A percentile compares a stretch with the other conserved stretches of the same genome.
These are phyloP conservation scores for Listrodromus nycthemerus DNA, from an alignment of 2,888 invertebrate species.

Conservation along the genomic window DNA sequence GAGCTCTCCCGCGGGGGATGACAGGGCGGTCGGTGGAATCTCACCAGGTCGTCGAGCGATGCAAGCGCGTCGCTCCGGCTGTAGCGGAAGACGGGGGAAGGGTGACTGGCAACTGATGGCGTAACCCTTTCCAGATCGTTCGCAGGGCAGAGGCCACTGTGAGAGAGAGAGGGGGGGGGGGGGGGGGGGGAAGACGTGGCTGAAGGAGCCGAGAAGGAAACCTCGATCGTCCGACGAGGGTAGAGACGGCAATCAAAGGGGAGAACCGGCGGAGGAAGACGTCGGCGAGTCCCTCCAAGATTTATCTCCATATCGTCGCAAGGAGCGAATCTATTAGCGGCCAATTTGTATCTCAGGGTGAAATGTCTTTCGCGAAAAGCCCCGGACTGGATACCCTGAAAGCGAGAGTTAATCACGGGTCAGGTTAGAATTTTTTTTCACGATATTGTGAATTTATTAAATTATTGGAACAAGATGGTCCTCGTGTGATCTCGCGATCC, in stretches of 20 bases:
- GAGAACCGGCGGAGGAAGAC: not conserved
- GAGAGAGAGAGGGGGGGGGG: too few species aligned
- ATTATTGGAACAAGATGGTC: too few species aligned
- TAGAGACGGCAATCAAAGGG: not conserved
- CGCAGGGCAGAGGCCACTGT: constrained; percentile 34
- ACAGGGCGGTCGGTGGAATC: constrained; percentile 64
- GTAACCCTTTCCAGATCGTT: constrained; percentile 53
- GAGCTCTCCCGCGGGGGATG: constrained; percentile 77
- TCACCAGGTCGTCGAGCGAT: constrained; percentile 53
- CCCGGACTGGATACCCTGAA: too few species aligned
- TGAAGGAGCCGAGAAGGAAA: constrained; percentile 1
- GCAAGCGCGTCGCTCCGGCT: constrained; percentile 42
- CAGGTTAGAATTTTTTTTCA: not conserved
- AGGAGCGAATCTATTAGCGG: not conserved
- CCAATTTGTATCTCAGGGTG: not conserved
- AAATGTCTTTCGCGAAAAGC: not conserved
- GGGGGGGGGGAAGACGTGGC: not conserved
- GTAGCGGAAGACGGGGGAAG: not conserved
- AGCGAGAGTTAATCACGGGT: too few species aligned
- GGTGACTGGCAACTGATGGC: constrained; percentile 10
- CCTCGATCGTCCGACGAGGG: not conserved
- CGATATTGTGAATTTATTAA: too few species aligned
- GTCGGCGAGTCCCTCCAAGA: constrained; percentile 12
- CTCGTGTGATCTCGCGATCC: not conserved
- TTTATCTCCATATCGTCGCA: constrained; percentile 42